Conservation (phyloP, 2,888 invertebrate genomes). For the Caenorhabditis angaria region DNA sequence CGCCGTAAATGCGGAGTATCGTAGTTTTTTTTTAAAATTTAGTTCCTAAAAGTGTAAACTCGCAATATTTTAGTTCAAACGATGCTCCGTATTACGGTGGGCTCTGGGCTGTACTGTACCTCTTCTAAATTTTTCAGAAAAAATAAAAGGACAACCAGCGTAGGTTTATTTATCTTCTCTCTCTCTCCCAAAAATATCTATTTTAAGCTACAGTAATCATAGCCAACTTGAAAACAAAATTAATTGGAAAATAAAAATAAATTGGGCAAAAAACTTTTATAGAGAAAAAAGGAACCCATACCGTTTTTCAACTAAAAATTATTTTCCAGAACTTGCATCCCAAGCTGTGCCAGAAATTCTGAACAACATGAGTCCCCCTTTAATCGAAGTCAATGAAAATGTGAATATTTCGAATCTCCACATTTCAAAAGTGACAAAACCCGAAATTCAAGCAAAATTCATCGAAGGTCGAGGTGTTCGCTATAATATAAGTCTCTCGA, state of each 20-base stretch:
- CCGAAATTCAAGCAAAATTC: constrained; percentile 59
- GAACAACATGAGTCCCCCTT: constrained; percentile 50
- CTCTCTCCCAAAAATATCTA: no score
- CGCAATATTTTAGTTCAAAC: no score
- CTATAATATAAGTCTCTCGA: constrained; percentile 43
- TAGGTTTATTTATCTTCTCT: no score
- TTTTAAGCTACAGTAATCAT: not conserved
- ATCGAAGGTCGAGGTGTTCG: constrained; percentile 54
- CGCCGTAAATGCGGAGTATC: no score
- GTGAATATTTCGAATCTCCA: constrained; percentile 38
- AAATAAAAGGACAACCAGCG: no score
- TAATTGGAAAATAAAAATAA: not conserved
- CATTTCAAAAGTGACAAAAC: constrained; percentile 48
- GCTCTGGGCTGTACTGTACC: no score
- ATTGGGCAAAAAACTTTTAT: no score
- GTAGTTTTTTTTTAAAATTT: no score
- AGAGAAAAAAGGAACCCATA: no score
- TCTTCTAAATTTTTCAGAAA: no score
- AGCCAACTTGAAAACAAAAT: not conserved
- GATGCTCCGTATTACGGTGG: no score
- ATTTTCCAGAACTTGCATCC: constrained; percentile 40
- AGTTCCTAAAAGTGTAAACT: not conserved
- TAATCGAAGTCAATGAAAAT: constrained; percentile 29
- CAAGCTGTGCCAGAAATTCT: constrained; percentile 52
- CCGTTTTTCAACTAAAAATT: not conserved